Conservation (phyloP, 2,113 vertebrate species). For the Budorcas taxicolor region DNA sequence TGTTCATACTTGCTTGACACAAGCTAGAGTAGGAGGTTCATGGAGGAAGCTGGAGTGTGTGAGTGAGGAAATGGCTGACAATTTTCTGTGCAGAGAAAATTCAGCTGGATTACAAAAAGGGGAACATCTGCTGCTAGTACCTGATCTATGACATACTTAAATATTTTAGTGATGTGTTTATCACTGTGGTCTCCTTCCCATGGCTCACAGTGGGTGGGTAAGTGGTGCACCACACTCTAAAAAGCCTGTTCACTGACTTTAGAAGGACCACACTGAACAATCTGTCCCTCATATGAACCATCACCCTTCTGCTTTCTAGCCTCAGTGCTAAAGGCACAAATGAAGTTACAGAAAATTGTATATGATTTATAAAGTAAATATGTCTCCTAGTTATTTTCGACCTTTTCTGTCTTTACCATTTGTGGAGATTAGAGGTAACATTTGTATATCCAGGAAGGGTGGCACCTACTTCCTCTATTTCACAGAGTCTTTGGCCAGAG, state of each 20-base stretch:
- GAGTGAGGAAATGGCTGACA: neutral
- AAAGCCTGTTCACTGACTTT: neutral
- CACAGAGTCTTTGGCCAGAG: neutral
- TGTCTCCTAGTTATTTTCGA: neutral
- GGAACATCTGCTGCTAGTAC: neutral
- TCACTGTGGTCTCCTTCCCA: neutral
- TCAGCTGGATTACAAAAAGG: neutral
- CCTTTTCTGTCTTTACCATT: neutral
- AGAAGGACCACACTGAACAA: neutral
- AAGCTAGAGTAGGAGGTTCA: neutral
- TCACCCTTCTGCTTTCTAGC: neutral
- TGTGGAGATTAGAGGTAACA: neutral
- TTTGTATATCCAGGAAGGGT: neutral
- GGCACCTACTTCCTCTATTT: neutral
- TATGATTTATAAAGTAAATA: neutral
- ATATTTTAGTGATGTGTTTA: neutral
- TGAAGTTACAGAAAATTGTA: neutral
- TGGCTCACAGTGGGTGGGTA: neutral
- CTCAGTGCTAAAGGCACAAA: neutral
- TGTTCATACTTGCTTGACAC: neutral
- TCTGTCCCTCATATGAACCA: neutral
- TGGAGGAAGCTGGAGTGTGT: neutral
- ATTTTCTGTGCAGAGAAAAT: neutral
- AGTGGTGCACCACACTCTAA: neutral
- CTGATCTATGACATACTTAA: neutral